Evolutionary conservation across 2,888 invertebrate species (phyloP).

Genomic region (Ditula angustiorana): DNA sequence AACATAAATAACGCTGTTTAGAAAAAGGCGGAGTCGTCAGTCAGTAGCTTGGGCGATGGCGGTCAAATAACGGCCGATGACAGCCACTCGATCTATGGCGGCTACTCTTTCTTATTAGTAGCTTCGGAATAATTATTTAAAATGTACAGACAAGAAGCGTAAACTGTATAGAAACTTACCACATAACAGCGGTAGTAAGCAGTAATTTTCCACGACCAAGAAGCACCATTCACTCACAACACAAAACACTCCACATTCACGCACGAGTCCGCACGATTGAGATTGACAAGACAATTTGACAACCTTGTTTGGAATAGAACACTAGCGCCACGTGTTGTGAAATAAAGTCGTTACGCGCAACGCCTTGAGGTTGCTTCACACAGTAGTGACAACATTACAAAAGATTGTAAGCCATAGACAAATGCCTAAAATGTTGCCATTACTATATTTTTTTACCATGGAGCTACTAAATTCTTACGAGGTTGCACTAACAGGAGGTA

Average conservation of each 20-base stretch:
- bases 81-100: slow-evolving; percentile 35
- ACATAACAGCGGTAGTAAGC: slow-evolving; percentile 72
- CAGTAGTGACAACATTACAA: slow-evolving; percentile 42
- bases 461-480: too few species aligned
- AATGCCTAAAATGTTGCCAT: slow-evolving; percentile 5
- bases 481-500: too few species aligned
- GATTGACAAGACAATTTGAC: slow-evolving; percentile 50
- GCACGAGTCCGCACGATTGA: slow-evolving; percentile 49
- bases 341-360: slow-evolving; percentile 42
- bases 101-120: slow-evolving; percentile 31
- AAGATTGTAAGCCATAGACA: slow-evolving; percentile 22
- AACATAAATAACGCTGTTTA: slow-evolving; percentile 29
- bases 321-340: slow-evolving; percentile 73
- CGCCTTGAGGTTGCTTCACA: slow-evolving; percentile 41
- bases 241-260: slow-evolving; percentile 75
- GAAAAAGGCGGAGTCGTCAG: slow-evolving; percentile 72
- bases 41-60: slow-evolving; percentile 80
- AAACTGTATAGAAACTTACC: slow-evolving; percentile 67
- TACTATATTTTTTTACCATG: too few species aligned
- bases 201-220: slow-evolving; percentile 57
- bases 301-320: slow-evolving; percentile 47
- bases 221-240: slow-evolving; percentile 77
- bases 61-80: slow-evolving; percentile 80
- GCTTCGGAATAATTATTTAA: slow-evolving; percentile 28
- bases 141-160: slow-evolving; percentile 22